Evolutionary conservation across 2,888 invertebrate genomes (phyloP).

Genomic region (Mythimna ferrago): DNA sequence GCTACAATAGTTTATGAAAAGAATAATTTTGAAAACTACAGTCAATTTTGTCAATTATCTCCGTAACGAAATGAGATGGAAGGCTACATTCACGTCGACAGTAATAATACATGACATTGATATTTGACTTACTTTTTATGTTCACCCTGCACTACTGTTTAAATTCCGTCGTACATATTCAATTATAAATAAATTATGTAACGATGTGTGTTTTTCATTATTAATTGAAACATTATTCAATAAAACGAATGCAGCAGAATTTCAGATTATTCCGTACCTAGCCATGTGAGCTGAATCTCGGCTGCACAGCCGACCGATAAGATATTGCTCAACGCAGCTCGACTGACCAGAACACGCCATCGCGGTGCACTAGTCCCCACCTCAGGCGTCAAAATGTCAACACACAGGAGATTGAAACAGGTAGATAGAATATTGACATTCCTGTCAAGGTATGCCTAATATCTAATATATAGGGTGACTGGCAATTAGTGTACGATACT

Average conservation of each 20-base stretch:
- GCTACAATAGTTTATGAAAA: no score
- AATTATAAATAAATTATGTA: not conserved
- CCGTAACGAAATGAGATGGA: no score
- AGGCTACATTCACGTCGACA: no score
- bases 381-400: constrained; percentile 30
- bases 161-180: no score
- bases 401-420: not conserved
- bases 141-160: no score
- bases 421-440: not conserved
- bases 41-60: no score
- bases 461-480: no score
- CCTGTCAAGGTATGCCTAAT: no score
- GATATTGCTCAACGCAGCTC: constrained; percentile 22
- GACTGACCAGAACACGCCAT: constrained; percentile 15
- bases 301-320: constrained; percentile 15
- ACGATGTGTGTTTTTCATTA: not conserved
- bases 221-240: not conserved
- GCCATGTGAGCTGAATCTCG: constrained; percentile 36
- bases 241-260: not conserved
- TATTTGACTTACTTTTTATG: no score
- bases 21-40: no score
- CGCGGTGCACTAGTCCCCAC: constrained; percentile 9
- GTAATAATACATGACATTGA: no score
- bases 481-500: no score
- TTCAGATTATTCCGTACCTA: not conserved